Percentiles rank a stretch among this genome's conserved stretches.
These are phyloP conservation scores for Ectemnius cavifrons DNA, from an alignment of 2,888 invertebrate genomes.

Conservation along the genomic window DNA sequence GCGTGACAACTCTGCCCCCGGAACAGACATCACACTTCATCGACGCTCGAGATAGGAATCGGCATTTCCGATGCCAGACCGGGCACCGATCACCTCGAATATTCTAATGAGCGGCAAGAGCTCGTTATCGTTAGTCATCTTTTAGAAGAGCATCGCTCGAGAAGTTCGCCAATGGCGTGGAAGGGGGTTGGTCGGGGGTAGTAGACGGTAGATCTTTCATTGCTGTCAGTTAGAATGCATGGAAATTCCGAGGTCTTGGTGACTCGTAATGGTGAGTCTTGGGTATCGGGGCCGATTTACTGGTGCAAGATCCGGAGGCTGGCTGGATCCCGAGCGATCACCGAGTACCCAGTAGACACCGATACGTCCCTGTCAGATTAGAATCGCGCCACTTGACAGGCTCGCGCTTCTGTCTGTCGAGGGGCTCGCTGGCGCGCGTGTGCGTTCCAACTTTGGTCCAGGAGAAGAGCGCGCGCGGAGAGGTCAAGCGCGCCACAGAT, in stretches of 20 bases:
- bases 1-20: too few relatives aligned
- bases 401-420: conserved; percentile 77
- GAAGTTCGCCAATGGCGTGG: too few relatives aligned
- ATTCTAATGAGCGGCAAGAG: background rate
- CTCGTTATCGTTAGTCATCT: background rate
- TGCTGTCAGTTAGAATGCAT: conserved; percentile 59
- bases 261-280: conserved; percentile 67
- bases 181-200: background rate
- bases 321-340: conserved; percentile 7
- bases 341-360: conserved; percentile 50
- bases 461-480: conserved; percentile 51
- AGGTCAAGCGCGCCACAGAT: conserved; percentile 68
- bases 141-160: too few relatives aligned
- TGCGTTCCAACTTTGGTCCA: conserved; percentile 39
- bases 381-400: conserved; percentile 76
- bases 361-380: conserved; percentile 77
- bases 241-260: conserved; percentile 65
- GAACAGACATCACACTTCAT: too few relatives aligned
- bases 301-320: conserved; percentile 17
- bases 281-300: conserved; percentile 54
- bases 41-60: too few relatives aligned
- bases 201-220: conserved; percentile 5
- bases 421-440: background rate
- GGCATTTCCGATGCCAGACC: too few relatives aligned
- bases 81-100: too few relatives aligned